Evolutionary conservation across 2,113 vertebrate species (phyloP), one percentile per base, ranked within the genome.

Genomic region (Chrysemys picta): DNA sequence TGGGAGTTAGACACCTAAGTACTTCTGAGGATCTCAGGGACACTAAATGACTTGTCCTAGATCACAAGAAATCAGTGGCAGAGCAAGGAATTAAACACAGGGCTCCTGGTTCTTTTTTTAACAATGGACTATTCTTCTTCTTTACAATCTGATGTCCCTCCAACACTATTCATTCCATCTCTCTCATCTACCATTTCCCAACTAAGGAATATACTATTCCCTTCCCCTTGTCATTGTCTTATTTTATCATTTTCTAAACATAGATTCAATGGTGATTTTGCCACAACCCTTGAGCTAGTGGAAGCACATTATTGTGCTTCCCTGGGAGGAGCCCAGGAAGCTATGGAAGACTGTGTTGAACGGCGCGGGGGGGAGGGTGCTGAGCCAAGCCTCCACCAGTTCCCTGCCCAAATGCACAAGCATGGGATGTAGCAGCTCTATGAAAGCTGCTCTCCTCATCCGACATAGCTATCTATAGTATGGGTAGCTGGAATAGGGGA

Each of bases 391-490:
- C 17, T 79, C 45, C 57, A 65, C 49, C 54, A 57, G 8, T 22
- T 82, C 38, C 25, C 50, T 82, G 9, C 62, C 84, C 42, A 88
- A 31, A 87, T 84, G 3, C 53, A 35, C n/a, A 47, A 17, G 4
- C 52, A 14, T 49, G 45, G 14, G 11, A 50, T 93, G 42, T 31
- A 85, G 45, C 11, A 25, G 12, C 9, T 35, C 17, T 27, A 38
- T 45, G 50, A 56, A 78, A 84, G 22, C 11, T 57, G 3, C 6
- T 72, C 57, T 85, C 19, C 6, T 57, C 45, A 16, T 13, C 21
- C 65, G 0, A 0, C 5, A 38, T 22, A 52, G 2, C 22, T 78
- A 35, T 9, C 65, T 69, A n/a, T 8, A 65, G n/a, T 45, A 11
- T 76, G 42, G 72, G n/a, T 76, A 69, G 13, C 0, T 2, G 42